Conservation (phyloP, 2,797 vertebrate species). For the Sebastes iracundus region DNA sequence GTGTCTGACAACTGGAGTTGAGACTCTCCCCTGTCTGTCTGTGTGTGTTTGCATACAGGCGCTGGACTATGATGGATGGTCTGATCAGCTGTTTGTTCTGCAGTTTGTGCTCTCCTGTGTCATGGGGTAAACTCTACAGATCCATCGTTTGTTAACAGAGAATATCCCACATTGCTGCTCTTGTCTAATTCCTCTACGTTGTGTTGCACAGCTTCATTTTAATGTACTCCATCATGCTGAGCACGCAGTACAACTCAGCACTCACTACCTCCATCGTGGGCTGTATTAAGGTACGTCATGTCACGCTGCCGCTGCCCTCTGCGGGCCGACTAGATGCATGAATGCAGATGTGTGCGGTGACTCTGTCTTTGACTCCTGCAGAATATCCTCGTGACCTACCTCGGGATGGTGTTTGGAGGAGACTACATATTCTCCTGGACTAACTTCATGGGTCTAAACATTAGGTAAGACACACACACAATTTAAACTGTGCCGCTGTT, state of each 20-base stretch:
- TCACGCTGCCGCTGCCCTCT: neutral
- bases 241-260: slow-evolving; percentile 96
- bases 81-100: slow-evolving; percentile 85
- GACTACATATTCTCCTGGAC: slow-evolving; percentile 99
- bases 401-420: slow-evolving; percentile 97
- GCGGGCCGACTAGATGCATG: too few relatives aligned
- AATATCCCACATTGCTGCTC: neutral
- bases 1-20: neutral
- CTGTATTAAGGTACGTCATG: slow-evolving; percentile 90
- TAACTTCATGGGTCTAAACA: slow-evolving; percentile 96
- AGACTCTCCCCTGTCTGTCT: neutral
- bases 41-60: slow-evolving; percentile 71
- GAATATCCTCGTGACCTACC: slow-evolving; percentile 97
- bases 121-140: slow-evolving; percentile 88
- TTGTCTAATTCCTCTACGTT: neutral
- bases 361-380: slow-evolving; percentile 58
- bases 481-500: neutral
- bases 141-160: neutral
- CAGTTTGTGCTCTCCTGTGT: slow-evolving; percentile 94
- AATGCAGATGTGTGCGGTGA: neutral
- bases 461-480: slow-evolving; percentile 84
- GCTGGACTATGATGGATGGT: slow-evolving; percentile 89
- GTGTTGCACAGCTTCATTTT: slow-evolving; percentile 87
- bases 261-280: slow-evolving; percentile 98
- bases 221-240: slow-evolving; percentile 96